Percentiles rank a stretch among this genome's conserved stretches.
phyloP scores from a whole-genome alignment of 1,140 invertebrate genomes.

The Oryctes rhinoceros region DNA sequence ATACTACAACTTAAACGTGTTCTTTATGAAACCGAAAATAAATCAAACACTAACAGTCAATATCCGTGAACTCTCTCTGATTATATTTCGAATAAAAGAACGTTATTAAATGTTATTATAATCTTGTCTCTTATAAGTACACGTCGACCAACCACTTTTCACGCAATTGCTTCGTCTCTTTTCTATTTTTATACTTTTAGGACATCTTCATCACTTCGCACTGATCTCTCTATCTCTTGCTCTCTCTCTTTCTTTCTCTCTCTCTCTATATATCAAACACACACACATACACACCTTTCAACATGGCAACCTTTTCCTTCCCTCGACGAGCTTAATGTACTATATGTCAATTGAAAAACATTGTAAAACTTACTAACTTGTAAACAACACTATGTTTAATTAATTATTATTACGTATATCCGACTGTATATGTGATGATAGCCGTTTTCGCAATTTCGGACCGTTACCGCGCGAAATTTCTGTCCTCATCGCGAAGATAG shows the following conservation, averaged over 20 bases:
- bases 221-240: not conserved
- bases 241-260: not conserved
- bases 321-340: slow-evolving; percentile 40
- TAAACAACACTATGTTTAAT: slow-evolving; percentile 2
- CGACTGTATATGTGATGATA: slow-evolving; percentile 37
- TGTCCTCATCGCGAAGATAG: too few relatives aligned
- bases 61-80: too few relatives aligned
- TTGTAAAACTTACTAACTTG: slow-evolving; percentile 1
- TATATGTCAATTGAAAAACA: slow-evolving; percentile 42
- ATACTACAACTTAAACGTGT: too few relatives aligned
- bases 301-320: not conserved
- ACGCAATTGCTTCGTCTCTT: not conserved
- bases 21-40: too few relatives aligned
- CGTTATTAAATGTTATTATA: not conserved
- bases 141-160: not conserved
- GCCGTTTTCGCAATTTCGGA: too few relatives aligned
- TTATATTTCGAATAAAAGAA: too few relatives aligned
- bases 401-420: slow-evolving; percentile 9
- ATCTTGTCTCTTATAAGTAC: not conserved
- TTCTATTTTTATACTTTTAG: too few relatives aligned
- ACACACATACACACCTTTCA: not conserved
- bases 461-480: too few relatives aligned
- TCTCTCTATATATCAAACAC: too few relatives aligned
- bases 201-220: not conserved
- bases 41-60: too few relatives aligned